phyloP scores from a whole-genome alignment of 1,140 invertebrate species.

The Drosophila nigromelanica region DNA sequence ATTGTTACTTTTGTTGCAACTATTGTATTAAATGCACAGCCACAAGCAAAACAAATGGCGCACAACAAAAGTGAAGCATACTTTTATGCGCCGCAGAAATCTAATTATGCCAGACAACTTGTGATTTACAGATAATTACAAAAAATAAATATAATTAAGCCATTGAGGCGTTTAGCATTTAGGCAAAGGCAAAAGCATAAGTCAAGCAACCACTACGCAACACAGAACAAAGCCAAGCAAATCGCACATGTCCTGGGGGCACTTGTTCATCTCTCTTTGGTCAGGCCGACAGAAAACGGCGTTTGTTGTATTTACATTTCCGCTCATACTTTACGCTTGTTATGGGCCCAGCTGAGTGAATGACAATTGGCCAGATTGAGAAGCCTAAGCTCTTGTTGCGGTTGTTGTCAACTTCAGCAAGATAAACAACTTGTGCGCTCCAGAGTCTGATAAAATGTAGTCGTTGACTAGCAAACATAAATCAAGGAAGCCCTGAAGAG shows the following conservation, averaged over 20 bases:
- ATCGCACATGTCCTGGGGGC: conserved; percentile 40
- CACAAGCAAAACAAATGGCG: conserved; percentile 28
- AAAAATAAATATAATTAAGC: conserved; percentile 68
- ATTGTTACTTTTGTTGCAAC: conserved; percentile 21
- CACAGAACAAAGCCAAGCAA: conserved; percentile 22
- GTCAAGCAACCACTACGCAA: conserved; percentile 38
- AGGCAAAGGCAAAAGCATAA: conserved; percentile 32
- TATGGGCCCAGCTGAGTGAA: conserved; percentile 20
- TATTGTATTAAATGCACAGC: conserved; percentile 19
- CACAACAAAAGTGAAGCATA: conserved; percentile 39
- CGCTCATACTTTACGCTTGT: conserved; percentile 41
- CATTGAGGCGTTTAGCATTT: conserved; percentile 60
- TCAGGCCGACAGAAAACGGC: conserved; percentile 7
- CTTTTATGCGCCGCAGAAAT: conserved; percentile 40
- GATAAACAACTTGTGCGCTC: conserved; percentile 32
- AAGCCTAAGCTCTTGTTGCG: neutral
- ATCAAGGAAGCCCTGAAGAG: neutral
- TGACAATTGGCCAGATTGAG: conserved; percentile 24
- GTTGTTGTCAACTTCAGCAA: conserved; percentile 50
- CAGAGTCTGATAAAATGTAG: conserved; percentile 19
- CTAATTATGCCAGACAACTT: conserved; percentile 48
- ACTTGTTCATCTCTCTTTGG: conserved; percentile 25
- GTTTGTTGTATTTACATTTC: conserved; percentile 48
- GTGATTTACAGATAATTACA: conserved; percentile 62
- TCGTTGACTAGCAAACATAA: conserved; percentile 3